These are phyloP conservation scores for Scolopax rusticola DNA, from an alignment of 2,797 vertebrate species.

Conservation along the genomic window DNA sequence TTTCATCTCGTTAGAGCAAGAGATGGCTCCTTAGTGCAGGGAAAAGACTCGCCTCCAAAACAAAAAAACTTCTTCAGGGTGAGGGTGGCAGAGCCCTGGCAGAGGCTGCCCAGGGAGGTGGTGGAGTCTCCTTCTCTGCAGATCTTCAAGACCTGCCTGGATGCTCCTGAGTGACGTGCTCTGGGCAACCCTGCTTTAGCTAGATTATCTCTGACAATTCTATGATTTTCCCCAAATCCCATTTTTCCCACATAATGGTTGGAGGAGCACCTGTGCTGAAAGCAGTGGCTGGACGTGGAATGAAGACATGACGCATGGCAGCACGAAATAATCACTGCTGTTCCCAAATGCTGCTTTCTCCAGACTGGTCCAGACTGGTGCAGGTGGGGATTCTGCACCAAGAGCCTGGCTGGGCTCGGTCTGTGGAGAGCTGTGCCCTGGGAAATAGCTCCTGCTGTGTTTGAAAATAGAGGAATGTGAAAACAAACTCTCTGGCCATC, in stretches of 20 bases:
- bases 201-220: too few species aligned
- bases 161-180: too few species aligned
- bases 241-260: rapidly evolving
- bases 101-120: too few species aligned
- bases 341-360: rapidly evolving
- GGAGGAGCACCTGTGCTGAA: neutral
- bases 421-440: rapidly evolving
- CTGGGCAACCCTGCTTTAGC: too few species aligned
- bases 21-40: neutral
- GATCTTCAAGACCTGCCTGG: too few species aligned
- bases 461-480: rapidly evolving
- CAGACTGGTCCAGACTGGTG: rapidly evolving
- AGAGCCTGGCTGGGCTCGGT: neutral
- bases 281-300: neutral
- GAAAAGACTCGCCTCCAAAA: neutral
- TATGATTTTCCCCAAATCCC: rapidly evolving
- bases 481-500: neutral
- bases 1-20: neutral
- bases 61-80: neutral
- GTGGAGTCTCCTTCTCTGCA: too few species aligned
- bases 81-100: too few species aligned
- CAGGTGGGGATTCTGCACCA: neutral
- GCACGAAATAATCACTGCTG: neutral
- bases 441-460: rapidly evolving
- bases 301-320: neutral